These are phyloP conservation scores for Peromyscus nudipes DNA, from an alignment of 2,797 vertebrate genomes.

Conservation along the genomic window DNA sequence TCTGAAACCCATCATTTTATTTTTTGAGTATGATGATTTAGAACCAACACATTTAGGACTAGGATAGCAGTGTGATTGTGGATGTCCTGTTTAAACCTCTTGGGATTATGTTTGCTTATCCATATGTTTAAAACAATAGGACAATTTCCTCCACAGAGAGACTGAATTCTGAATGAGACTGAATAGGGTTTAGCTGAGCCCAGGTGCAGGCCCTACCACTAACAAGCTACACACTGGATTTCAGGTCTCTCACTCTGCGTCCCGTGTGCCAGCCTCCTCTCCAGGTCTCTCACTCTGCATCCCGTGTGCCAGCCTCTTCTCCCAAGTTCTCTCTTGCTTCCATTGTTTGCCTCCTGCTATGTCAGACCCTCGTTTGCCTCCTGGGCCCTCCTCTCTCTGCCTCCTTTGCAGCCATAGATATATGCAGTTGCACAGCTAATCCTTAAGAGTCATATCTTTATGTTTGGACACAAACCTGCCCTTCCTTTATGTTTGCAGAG, in stretches of 20 bases:
- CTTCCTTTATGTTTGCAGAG: slow-evolving; percentile 42
- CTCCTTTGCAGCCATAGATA: neutral
- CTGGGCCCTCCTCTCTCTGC: neutral
- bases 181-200: neutral
- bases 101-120: slow-evolving; percentile 8
- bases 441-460: slow-evolving; percentile 2
- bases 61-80: neutral
- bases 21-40: neutral
- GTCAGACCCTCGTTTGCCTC: neutral
- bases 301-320: neutral
- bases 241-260: too few relatives aligned
- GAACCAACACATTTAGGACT: neutral
- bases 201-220: neutral
- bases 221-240: neutral
- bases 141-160: neutral
- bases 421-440: neutral
- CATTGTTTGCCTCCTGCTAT: neutral
- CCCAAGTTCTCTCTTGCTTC: neutral
- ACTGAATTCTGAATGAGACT: slow-evolving; percentile 12
- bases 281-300: too few relatives aligned
- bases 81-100: neutral
- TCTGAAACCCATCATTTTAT: neutral
- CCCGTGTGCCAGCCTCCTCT: too few relatives aligned
- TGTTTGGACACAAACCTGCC: slow-evolving; percentile 22
- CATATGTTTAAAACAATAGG: slow-evolving; percentile 1